Evolutionary conservation across 2,888 invertebrate species (phyloP), one percentile per base, ranked within the genome.

Genomic region (Machimus rusticus): DNA sequence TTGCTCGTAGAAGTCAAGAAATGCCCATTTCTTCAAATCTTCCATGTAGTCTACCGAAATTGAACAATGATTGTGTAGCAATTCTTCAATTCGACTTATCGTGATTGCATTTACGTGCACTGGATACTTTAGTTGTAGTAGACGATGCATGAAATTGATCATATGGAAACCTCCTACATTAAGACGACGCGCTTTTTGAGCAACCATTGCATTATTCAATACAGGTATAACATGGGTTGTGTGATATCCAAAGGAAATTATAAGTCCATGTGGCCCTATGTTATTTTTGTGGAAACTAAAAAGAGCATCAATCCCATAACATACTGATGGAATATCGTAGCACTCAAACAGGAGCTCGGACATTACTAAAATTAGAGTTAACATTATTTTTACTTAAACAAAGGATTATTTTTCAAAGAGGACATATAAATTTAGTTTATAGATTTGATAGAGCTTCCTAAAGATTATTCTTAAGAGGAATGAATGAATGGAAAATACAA

Each of bases 311-410:
- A 99, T 95, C 74, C 98, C 98, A 91, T 98, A 98, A 85, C 96
- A 95, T 23, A 99, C 94, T 1, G 96, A 95, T 5, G 98, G 98
- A 3, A 98, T 95, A 66, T 95, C 95, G 91, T 99, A 99, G 89
- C 97, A 98, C 93, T 99, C 99, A 93, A 99, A 99, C 74, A 99
- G 93, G 86, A 99, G 93, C 91, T 99, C 99, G 1, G 97, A 97
- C 98, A 99, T 98, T 90, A 98, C 98, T 98, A 91, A 88, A 94
- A 94, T 87, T 90, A 16, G 1, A 12, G 4, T 4, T 55, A 34
- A 14, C 3, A 8, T 46, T 43, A 23, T 79, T 77, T 34, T 8
- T 34, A 34, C 9, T 8, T 9, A 9, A 2, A 2, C 9, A 46
- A 2, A 2, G 0, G 12, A 16, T 43, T 43, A 51, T 51, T 51